Evolutionary conservation across 2,888 invertebrate genomes (phyloP).

Genomic region (Periphyllus acericola): DNA sequence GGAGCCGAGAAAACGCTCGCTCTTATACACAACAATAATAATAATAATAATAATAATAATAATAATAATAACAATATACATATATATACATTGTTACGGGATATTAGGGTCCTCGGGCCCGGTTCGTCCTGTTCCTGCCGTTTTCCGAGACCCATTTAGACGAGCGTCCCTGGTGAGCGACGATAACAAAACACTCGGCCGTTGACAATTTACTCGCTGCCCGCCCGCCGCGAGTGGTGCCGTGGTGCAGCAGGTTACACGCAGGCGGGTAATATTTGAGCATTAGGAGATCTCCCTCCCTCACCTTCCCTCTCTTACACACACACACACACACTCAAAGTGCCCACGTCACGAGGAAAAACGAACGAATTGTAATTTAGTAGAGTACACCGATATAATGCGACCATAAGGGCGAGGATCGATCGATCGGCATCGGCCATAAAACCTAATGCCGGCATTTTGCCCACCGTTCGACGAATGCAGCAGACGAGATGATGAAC

Average conservation of each 20-base stretch:
- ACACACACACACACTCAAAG: too few relatives aligned
- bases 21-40: neutral
- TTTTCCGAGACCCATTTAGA: neutral
- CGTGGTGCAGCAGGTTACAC: neutral
- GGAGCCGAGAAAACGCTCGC: neutral
- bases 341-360: neutral
- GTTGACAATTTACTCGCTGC: slow-evolving; percentile 15
- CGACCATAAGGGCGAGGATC: neutral
- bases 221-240: neutral
- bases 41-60: neutral
- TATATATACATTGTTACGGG: neutral
- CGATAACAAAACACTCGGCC: slow-evolving; percentile 35
- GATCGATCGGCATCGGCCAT: slow-evolving; percentile 1
- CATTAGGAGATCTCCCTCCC: neutral
- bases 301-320: neutral
- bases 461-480: neutral
- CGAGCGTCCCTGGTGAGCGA: slow-evolving; percentile 30
- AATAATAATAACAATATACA: neutral
- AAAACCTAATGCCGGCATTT: slow-evolving; percentile 2
- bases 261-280: slow-evolving; percentile 2
- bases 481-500: neutral
- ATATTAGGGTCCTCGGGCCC: neutral
- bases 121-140: neutral
- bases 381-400: slow-evolving; percentile 29
- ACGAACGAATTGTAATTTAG: slow-evolving; percentile 38